phyloP scores from a whole-genome alignment of 1,140 invertebrate genomes.

The Leptinotarsa lineolata region DNA sequence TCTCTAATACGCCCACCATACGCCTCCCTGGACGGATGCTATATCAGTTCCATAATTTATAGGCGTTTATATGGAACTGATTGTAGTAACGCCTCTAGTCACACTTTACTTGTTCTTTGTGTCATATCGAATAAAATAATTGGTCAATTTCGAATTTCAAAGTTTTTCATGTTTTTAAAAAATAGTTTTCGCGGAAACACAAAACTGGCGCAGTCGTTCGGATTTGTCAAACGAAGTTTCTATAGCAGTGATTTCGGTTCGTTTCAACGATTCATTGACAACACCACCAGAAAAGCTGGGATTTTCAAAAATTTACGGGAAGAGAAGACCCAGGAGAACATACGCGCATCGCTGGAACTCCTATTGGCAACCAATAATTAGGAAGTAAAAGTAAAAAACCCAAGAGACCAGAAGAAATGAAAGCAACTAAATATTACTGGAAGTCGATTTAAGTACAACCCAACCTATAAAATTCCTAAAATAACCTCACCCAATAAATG shows the following conservation, averaged over 20 bases:
- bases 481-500: not conserved
- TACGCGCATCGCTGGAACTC: not conserved
- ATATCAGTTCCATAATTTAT: too few relatives aligned
- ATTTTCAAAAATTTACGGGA: not conserved
- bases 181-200: not conserved
- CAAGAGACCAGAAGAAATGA: not conserved
- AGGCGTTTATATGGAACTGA: too few relatives aligned
- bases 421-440: conserved; percentile 1
- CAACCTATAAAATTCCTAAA: not conserved
- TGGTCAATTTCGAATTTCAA: too few relatives aligned
- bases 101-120: too few relatives aligned
- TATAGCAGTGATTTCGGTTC: not conserved
- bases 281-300: not conserved
- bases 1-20: too few relatives aligned
- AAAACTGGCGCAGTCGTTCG: conserved; percentile 7
- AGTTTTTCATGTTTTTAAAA: not conserved
- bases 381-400: too few relatives aligned
- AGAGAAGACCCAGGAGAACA: not conserved
- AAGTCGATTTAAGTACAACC: not conserved
- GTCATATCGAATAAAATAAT: too few relatives aligned
- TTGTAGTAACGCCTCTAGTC: too few relatives aligned
- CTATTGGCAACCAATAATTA: conserved; percentile 1
- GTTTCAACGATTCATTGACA: not conserved
- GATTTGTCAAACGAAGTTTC: not conserved
- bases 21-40: too few relatives aligned